Percentiles rank a stretch among this genome's conserved stretches.
These are phyloP conservation scores for Lepetodrilus schrolli DNA, from an alignment of 2,888 invertebrate genomes.

Conservation along the genomic window DNA sequence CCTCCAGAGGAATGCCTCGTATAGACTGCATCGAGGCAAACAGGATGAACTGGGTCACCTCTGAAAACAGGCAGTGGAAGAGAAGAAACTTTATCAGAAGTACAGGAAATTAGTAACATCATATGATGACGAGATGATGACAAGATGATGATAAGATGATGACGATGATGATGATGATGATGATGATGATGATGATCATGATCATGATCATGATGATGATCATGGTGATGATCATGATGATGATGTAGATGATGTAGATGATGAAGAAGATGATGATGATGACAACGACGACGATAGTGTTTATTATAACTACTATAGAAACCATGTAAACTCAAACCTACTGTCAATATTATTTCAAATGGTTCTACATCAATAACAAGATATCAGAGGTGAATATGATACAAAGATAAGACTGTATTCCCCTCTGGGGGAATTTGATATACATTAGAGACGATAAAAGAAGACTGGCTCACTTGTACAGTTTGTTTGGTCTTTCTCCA, in stretches of 20 bases:
- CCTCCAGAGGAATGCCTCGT: slow-evolving; percentile 82
- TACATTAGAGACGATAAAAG: no score
- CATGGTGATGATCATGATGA: not conserved
- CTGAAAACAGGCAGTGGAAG: slow-evolving; percentile 71
- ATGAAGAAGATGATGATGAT: not conserved
- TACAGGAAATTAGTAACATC: no score
- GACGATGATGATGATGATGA: not conserved
- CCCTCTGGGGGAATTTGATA: no score
- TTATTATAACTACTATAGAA: not conserved
- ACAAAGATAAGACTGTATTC: no score
- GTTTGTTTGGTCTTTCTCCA: slow-evolving; percentile 84
- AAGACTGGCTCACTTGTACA: slow-evolving; percentile 80
- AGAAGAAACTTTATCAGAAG: no score
- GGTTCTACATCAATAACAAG: no score
- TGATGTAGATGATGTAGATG: not conserved
- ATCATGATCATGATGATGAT: not conserved
- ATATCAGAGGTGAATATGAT: no score
- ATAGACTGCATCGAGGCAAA: slow-evolving; percentile 97
- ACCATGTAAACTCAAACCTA: not conserved
- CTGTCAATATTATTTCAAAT: not conserved
- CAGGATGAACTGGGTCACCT: slow-evolving; percentile 91
- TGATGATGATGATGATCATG: not conserved
- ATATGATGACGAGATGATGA: no score
- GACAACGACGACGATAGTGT: not conserved
- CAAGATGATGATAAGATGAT: no score